A percentile compares a stretch with the other conserved stretches of the same genome.
phyloP scores from a whole-genome alignment of 2,888 invertebrate genomes.

The Brachypalpus laphriformis region DNA sequence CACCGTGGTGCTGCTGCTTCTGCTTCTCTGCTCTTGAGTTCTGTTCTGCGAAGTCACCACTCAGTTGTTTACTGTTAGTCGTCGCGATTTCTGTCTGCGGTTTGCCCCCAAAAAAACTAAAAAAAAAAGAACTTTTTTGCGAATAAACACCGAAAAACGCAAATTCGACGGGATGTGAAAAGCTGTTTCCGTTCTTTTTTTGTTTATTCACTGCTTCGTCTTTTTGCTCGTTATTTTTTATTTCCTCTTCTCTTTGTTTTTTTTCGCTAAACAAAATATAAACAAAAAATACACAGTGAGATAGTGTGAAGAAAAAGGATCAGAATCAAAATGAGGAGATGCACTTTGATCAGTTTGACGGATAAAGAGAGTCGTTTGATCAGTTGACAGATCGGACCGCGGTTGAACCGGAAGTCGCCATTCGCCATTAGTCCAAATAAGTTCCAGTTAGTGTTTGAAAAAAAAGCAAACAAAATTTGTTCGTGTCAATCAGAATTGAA shows the following conservation, averaged over 20 bases:
- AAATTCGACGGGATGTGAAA: conserved; percentile 70
- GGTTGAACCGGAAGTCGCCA: conserved; percentile 11
- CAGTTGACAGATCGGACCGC: conserved; percentile 29
- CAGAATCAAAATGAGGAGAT: conserved; percentile 42
- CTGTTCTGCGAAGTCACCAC: conserved; percentile 64
- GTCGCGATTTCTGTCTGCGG: conserved; percentile 75
- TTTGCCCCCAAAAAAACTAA: conserved; percentile 60
- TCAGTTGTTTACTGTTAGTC: conserved; percentile 78
- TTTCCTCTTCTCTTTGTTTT: conserved; percentile 28
- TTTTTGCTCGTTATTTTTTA: conserved; percentile 57
- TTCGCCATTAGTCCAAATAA: neutral
- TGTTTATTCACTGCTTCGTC: conserved; percentile 68
- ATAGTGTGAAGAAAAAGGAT: neutral
- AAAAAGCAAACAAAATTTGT: neutral
- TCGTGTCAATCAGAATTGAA: neutral
- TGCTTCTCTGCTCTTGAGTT: conserved; percentile 64
- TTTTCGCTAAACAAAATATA: neutral
- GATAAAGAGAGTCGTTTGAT: conserved; percentile 20
- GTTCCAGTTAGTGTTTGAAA: conserved; percentile 6
- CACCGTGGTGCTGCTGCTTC: conserved; percentile 40
- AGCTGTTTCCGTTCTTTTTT: conserved; percentile 52
- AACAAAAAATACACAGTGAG: neutral
- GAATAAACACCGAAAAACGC: conserved; percentile 48
- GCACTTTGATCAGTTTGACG: conserved; percentile 68
- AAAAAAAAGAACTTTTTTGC: conserved; percentile 25